Conservation (phyloP, 1,140 invertebrate genomes). For the Solenopsis invicta region DNA sequence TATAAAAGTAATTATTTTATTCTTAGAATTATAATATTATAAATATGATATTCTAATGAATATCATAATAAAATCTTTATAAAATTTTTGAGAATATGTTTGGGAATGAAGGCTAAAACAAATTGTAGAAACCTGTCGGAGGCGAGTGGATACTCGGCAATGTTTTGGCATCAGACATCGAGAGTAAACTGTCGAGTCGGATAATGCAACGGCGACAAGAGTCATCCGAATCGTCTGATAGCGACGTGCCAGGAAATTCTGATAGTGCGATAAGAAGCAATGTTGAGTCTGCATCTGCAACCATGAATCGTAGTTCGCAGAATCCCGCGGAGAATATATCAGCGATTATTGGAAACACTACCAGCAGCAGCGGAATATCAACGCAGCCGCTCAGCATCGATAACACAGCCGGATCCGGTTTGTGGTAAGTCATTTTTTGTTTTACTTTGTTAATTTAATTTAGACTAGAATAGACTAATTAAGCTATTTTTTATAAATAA, state of each 20-base stretch:
- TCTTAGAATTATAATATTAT: not conserved
- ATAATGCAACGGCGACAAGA: constrained; percentile 61
- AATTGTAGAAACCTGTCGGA: constrained; percentile 88
- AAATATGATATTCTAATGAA: not conserved
- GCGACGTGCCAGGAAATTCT: constrained; percentile 65
- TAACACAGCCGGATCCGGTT: constrained; percentile 67
- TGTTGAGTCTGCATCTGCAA: not conserved
- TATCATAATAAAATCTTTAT: not conserved
- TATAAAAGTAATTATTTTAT: not conserved
- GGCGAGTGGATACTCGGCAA: constrained; percentile 87
- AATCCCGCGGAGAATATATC: constrained; percentile 50
- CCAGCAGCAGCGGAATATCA: constrained; percentile 77
- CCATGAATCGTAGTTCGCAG: constrained; percentile 17
- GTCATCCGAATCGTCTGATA: constrained; percentile 79
- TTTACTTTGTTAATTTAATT: not conserved
- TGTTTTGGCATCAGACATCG: constrained; percentile 74
- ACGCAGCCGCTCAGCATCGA: constrained; percentile 73
- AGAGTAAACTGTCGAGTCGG: constrained; percentile 77
- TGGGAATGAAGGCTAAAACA: not conserved
- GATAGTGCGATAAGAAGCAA: constrained; percentile 50
- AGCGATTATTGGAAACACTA: constrained; percentile 52
- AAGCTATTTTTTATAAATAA: not conserved
- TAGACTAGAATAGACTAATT: constrained; percentile 15
- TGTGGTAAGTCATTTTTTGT: constrained; percentile 75
- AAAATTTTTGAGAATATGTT: not conserved